A percentile compares a stretch with the other conserved stretches of the same genome.
phyloP scores from a whole-genome alignment of 2,113 vertebrate species.

The Corynorhinus townsendii region DNA sequence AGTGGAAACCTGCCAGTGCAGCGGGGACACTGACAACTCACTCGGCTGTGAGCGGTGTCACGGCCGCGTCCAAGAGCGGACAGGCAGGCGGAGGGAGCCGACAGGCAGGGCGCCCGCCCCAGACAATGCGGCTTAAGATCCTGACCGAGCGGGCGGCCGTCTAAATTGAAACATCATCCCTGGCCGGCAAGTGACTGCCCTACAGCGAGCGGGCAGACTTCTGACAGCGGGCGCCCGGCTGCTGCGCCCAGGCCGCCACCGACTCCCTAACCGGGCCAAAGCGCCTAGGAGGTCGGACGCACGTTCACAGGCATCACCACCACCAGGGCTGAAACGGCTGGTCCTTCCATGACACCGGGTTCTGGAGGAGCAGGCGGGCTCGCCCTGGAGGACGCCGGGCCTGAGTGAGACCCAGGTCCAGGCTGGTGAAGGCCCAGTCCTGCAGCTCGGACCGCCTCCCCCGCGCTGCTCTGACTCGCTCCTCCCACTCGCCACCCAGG shows the following conservation, averaged over 20 bases:
- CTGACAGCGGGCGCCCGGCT: conserved; percentile 39
- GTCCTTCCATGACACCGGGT: conserved; percentile 2
- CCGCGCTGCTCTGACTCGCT: accelerated
- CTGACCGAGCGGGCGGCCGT: conserved; percentile 34
- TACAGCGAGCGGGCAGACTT: conserved; percentile 56
- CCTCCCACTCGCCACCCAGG: accelerated
- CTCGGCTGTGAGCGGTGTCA: conserved; percentile 56
- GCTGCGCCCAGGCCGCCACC: background rate
- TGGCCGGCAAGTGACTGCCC: background rate
- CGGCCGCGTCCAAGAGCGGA: conserved; percentile 47
- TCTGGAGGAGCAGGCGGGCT: background rate
- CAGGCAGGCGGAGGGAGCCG: conserved; percentile 45
- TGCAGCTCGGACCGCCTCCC: background rate
- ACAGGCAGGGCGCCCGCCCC: conserved; percentile 56
- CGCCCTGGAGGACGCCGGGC: background rate
- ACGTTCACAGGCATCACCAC: background rate
- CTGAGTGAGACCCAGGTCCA: background rate
- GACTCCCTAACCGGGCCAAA: conserved; percentile 47
- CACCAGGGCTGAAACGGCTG: background rate
- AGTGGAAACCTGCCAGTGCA: conserved; percentile 47
- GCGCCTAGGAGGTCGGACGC: background rate
- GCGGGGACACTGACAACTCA: conserved; percentile 60
- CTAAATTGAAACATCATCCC: conserved; percentile 56
- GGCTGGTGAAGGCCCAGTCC: background rate
- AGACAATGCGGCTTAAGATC: conserved; percentile 61